Evolutionary conservation across 2,888 invertebrate species (phyloP), one percentile per base, ranked within the genome.

Genomic region (Tridacna gigas): DNA sequence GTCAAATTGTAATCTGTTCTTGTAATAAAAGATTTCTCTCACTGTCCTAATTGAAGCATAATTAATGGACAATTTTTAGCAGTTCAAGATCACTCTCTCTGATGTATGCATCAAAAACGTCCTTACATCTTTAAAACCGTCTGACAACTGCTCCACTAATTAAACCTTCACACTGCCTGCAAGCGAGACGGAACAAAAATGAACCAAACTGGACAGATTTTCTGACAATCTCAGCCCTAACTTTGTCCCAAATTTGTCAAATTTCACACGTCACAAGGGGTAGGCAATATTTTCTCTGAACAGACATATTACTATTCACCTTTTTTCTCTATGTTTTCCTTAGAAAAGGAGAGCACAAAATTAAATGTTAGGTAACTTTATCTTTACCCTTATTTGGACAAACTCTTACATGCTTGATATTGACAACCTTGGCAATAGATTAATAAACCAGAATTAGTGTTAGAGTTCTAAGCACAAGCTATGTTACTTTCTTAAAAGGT

Each of bases 81-180:
- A 25, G 51, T 22, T 26, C 71, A 15, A 45, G 71, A 51, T 71
- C 71, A 71, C 71, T 51, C 25, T 77, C 9, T 75, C 75, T 80
- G 80, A 80, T 80, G 71, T 80, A 80, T 76, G 71, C 69, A 69
- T 61, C 51, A 66, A 48, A 22, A 26, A 26, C 67, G 37, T 76
- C 61, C 80, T 76, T 77, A 80, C 71, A 67, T 66, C 77, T 65
- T 51, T 66, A 56, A 78, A 65, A 47, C 65, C 28, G 74, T 74
- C 56, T 37, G 74, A 79, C 69, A 78, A 77, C 71, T 76, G 69
- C 61, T 56, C 69, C 45, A 13, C 28, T 85, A 82, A 85, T 85
- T 85, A 85, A 85, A 77, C 79, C 48, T 60, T 85, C 71, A 74
- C 85, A 75, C 80, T 77, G 74, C 80, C 85, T 71, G 20, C 45